Base-by-base conservation (phyloP, 1,140 invertebrate genomes). In the Cardiocondyla obscurior region DNA sequence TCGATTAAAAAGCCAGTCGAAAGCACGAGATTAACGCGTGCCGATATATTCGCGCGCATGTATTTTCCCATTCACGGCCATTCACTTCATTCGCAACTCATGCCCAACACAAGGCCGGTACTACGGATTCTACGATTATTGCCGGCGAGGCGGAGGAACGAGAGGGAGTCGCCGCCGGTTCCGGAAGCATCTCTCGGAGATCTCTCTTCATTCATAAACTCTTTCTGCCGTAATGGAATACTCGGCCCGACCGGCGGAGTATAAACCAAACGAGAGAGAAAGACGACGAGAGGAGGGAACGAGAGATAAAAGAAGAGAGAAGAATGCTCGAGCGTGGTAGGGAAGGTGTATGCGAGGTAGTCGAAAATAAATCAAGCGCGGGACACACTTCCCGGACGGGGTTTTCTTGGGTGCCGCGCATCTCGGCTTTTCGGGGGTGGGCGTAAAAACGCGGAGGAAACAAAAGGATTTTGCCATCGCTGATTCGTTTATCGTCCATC, bases 181-280 rank as follows among this genome's bases (percentile, higher is more conserved):
- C 58, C 85, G 72, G 57, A 86, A 89, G 85, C 84, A 88, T 62
- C 69, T 84, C 60, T 82, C 55, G 72, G 46, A 70, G 55, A 74
- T 74, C 85, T 72, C 84, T 88, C 46, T 62, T 83, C 81, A 85
- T 85, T 87, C 87, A 87, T 88, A 87, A 88, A 87, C 85, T 85
- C 76, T 82, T 81, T 76, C 82, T 64, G 14, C 19, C 36, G 72
- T 83, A 86, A 86, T 86, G 84, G 62, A 86, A 86, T 49, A 64
- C 83, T 72, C 67, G n/a, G 65, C 36, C 36, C 39, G 53, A 65
- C 39, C 62, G 83, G 70, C 73, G 30, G 44, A 44, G 67, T 57
- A 84, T 85, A 85, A 67, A 76, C 82, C 81, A 74, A 86, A 83
- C 82, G 74, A 19, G 44, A 67, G 44, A 19, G 39, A 30, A 28